Conservation (phyloP, 2,113 vertebrate species). For the Cyanoderma ruficeps region DNA sequence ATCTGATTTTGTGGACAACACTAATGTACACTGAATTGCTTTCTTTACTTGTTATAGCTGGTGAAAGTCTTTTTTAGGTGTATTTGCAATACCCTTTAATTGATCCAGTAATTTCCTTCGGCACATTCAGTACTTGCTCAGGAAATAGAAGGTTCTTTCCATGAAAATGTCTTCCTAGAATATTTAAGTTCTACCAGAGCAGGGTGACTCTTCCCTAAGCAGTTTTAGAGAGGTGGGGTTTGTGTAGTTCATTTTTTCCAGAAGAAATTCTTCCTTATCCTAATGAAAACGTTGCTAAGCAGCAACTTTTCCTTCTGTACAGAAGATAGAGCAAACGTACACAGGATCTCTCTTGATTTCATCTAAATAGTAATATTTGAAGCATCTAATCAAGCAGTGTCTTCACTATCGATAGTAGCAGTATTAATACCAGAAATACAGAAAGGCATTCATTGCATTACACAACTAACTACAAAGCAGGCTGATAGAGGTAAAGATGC, state of each 20-base stretch:
- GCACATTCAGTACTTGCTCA: background rate
- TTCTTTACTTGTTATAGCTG: background rate
- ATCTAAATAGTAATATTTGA: background rate
- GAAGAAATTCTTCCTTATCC: background rate
- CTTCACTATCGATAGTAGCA: background rate
- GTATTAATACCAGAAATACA: background rate
- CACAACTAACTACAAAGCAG: background rate
- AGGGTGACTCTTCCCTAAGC: background rate
- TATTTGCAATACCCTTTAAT: background rate
- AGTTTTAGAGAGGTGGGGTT: background rate
- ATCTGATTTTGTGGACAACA: background rate
- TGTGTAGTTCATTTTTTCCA: background rate
- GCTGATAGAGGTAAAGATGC: background rate
- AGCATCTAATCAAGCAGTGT: background rate
- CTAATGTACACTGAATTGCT: background rate
- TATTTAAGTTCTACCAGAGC: background rate
- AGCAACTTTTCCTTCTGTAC: background rate
- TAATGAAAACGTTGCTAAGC: accelerated
- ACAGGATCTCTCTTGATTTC: background rate
- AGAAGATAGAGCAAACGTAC: background rate
- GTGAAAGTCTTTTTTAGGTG: background rate
- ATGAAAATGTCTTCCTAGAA: background rate
- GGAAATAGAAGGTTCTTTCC: background rate
- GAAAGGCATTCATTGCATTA: background rate
- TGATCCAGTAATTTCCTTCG: background rate